Evolutionary conservation across 2,113 vertebrate species (phyloP), one percentile per base, ranked within the genome.

Genomic region (Girardinichthys multiradiatus): DNA sequence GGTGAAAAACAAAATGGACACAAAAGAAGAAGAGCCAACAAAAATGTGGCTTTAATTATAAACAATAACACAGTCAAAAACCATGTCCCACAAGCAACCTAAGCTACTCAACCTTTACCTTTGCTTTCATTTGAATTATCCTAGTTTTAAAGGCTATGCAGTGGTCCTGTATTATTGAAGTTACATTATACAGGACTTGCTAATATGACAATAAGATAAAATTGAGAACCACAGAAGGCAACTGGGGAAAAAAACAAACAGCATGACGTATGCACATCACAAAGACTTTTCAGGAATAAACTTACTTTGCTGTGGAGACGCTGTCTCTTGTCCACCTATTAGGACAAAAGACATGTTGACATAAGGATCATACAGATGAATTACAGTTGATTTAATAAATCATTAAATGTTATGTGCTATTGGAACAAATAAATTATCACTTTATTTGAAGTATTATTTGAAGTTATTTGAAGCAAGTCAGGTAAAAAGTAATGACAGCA

Each of bases 311-410:
- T 42, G 87, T 94, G 37, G 95, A 94, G 33, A 93, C 91, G 28
- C 94, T 95, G 57, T 94, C 96, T 91, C 93, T 94, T 2, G 86
- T 94, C 97, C 98, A 99, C 77, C 98, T 99, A 87, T 78, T 70
- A 33, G n/a, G 21, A 70, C 70, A 79, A 57, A 57, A 37, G 24
- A 31, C 39, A 57, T 24, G 19, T 48, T 58, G 7, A 33, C 57
- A 57, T 51, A 27, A 31, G 42, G 42, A n/a, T 33, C 21, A 31
- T 31, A 31, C 2, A 42, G 7, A 21, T 28, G n/a, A 26, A 64
- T 62, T 33, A 33, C 31, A 24, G 37, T 19, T 2, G 3, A 61
- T 21, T 42, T 54, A n/a, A 54, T 54, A 51, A 51, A 24, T 4
- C 19, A n/a, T 24, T 17, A n/a, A 54, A 10, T n/a, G 9, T 63